Evolutionary conservation across 2,797 vertebrate species (phyloP).

Genomic region (Rallus crepitans): DNA sequence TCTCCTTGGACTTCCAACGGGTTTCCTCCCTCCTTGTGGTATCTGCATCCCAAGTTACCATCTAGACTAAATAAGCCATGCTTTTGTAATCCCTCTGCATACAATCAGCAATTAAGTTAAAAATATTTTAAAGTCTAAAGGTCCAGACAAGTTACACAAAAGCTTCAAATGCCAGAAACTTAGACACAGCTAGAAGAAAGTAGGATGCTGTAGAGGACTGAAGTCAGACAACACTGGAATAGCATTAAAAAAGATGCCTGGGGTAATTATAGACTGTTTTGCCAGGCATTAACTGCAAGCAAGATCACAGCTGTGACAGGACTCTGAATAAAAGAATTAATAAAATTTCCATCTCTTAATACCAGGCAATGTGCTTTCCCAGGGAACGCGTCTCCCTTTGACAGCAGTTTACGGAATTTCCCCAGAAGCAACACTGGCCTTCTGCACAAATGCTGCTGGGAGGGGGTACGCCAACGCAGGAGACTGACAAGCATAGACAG

Average conservation of each 20-base stretch:
- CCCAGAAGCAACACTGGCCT: neutral
- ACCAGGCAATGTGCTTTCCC: neutral
- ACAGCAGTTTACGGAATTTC: conserved; percentile 14
- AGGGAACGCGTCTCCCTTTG: neutral
- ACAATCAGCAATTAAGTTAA: neutral
- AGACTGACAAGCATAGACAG: neutral
- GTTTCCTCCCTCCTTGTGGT: conserved; percentile 53
- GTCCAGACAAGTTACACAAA: neutral
- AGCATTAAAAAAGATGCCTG: conserved; percentile 9
- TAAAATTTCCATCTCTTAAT: conserved; percentile 34
- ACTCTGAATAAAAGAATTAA: conserved; percentile 44
- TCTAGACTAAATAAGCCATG: conserved; percentile 52
- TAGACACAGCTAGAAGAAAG: neutral
- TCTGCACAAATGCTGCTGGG: neutral
- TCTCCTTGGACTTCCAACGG: conserved; percentile 4
- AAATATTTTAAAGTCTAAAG: neutral
- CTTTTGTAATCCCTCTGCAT: neutral
- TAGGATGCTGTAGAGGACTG: neutral
- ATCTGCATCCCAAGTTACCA: conserved; percentile 16
- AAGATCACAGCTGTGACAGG: conserved; percentile 45
- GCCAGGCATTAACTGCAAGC: conserved; percentile 15
- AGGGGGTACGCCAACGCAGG: neutral
- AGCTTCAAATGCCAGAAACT: neutral
- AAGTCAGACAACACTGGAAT: neutral
- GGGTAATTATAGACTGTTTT: conserved; percentile 45